Conservation (phyloP, 2,797 vertebrate genomes). For the Gymnodraco acuticeps region DNA sequence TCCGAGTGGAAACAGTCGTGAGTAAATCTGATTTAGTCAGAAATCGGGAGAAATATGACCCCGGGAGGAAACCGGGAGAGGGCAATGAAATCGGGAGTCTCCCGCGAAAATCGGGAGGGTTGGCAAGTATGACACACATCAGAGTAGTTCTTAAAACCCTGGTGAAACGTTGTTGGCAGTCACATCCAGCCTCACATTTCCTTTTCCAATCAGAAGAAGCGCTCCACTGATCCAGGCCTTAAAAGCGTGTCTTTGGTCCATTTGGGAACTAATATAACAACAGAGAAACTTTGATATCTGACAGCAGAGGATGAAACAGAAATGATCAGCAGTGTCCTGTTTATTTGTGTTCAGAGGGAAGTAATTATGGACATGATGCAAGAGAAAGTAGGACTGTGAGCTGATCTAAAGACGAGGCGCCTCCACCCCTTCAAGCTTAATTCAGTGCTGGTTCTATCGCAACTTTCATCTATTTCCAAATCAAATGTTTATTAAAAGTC, state of each 20-base stretch:
- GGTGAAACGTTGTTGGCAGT: conserved; percentile 37
- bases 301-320: conserved; percentile 27
- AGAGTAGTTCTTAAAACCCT: conserved; percentile 24
- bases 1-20: no score
- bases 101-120: no score
- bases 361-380: conserved; percentile 34
- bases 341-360: conserved; percentile 29
- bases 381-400: conserved; percentile 11
- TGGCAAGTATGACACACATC: not conserved
- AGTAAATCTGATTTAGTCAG: no score
- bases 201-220: conserved; percentile 36
- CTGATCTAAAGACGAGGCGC: no score
- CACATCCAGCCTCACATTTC: not conserved
- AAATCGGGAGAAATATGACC: no score
- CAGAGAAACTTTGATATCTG: conserved; percentile 43
- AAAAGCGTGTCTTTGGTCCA: conserved; percentile 24
- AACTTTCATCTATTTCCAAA: conserved; percentile 18
- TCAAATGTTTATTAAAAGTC: conserved; percentile 22
- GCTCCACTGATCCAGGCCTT: conserved; percentile 27
- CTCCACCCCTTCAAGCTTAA: conserved; percentile 10
- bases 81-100: no score
- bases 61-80: no score
- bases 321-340: conserved; percentile 23
- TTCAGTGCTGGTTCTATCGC: not conserved
- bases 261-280: conserved; percentile 48